These are phyloP conservation scores for Gortyna flavago DNA, from an alignment of 2,888 invertebrate species.

Conservation along the genomic window DNA sequence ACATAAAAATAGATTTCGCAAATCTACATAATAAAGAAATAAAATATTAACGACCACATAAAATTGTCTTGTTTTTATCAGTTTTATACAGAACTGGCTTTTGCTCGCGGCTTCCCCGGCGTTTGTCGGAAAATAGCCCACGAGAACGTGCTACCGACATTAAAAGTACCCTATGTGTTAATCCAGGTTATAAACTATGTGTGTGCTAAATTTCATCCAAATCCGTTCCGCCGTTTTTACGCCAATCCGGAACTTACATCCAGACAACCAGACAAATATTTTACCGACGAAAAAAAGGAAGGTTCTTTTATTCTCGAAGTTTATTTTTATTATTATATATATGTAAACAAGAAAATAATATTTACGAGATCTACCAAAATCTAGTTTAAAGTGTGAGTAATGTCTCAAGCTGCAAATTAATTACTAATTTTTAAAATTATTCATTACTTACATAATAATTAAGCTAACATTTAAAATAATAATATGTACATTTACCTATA, in stretches of 20 bases:
- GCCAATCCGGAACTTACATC: no score
- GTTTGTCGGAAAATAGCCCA: not conserved
- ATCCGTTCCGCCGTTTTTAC: not conserved
- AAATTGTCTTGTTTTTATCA: slow-evolving; percentile 13
- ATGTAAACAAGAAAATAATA: no score
- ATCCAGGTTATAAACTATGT: not conserved
- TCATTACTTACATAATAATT: no score
- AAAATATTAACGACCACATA: slow-evolving; percentile 42
- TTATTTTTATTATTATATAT: no score
- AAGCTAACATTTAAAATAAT: no score
- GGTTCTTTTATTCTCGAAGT: no score
- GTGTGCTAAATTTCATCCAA: not conserved
- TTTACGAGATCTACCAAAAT: not conserved
- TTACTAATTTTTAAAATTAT: not conserved
- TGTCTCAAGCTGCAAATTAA: not conserved
- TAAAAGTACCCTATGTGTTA: no score
- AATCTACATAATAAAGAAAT: slow-evolving; percentile 43
- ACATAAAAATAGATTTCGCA: slow-evolving; percentile 11
- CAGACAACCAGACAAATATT: no score
- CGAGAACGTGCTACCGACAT: not conserved
- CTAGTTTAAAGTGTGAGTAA: slow-evolving; percentile 20
- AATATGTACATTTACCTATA: no score
- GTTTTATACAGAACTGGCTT: not conserved
- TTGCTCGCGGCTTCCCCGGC: not conserved
- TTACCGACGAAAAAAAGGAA: no score